Evolutionary conservation across 2,113 vertebrate genomes (phyloP).

Genomic region (Micromys minutus): DNA sequence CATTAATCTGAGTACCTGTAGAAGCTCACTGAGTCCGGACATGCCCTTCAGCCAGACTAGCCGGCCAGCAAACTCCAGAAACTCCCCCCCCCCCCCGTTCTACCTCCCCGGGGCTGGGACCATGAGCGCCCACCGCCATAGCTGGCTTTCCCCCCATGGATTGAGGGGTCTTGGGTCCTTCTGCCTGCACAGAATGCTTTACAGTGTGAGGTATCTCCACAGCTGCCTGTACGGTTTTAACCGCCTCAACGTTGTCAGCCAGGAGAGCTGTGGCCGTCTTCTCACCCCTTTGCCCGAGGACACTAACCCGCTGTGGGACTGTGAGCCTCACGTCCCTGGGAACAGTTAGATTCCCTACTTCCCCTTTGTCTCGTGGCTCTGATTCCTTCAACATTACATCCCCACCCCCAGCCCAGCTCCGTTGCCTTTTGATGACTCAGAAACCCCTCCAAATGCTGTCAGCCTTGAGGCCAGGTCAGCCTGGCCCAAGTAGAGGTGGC

Average conservation of each 20-base stretch:
- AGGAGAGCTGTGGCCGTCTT: neutral
- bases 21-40: neutral
- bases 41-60: neutral
- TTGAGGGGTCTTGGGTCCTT: neutral
- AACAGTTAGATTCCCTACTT: slow-evolving; percentile 15
- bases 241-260: neutral
- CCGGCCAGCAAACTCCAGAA: neutral
- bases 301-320: fast-evolving
- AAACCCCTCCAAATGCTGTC: neutral
- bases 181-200: too few species aligned
- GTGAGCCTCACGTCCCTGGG: neutral
- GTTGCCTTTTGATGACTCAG: slow-evolving; percentile 46
- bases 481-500: slow-evolving; percentile 1
- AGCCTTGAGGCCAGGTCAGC: neutral
- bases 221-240: neutral
- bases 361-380: slow-evolving; percentile 74
- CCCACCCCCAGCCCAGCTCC: neutral
- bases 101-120: neutral
- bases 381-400: slow-evolving; percentile 57
- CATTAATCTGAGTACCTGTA: neutral
- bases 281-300: neutral
- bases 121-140: fast-evolving
- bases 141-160: neutral
- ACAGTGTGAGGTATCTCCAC: neutral
- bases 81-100: neutral